Percentiles rank a stretch among this genome's conserved stretches.
Evolutionary conservation across 1,140 invertebrate genomes (phyloP).

Genomic region (Lineus longissimus): DNA sequence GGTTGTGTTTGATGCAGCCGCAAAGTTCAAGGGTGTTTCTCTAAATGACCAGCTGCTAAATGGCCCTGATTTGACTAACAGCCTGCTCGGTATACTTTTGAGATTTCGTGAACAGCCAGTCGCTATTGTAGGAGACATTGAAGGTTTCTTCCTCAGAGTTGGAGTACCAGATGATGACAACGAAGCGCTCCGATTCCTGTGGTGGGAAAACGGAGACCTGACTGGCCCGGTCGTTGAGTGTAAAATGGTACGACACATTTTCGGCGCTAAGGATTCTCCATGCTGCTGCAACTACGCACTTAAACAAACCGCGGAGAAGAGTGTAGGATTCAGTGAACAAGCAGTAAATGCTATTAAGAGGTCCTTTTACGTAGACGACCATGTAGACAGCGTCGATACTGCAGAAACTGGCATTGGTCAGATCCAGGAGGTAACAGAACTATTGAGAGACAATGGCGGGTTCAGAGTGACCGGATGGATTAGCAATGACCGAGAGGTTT

Average conservation of each 20-base stretch:
- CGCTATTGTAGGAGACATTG: constrained; percentile 23
- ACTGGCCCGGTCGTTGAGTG: constrained; percentile 10
- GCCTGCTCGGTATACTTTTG: constrained; percentile 26
- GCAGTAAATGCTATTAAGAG: constrained; percentile 3
- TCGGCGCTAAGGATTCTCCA: constrained; percentile 23
- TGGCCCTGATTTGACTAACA: constrained; percentile 48
- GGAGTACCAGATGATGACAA: constrained; percentile 15
- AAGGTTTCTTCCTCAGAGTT: constrained; percentile 26
- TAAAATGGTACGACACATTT: constrained; percentile 23
- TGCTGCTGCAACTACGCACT: constrained; percentile 19
- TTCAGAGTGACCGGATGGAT: constrained; percentile 13
- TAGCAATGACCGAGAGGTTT: constrained; percentile 8
- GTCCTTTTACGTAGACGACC: constrained; percentile 25
- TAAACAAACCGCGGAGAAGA: constrained; percentile 15
- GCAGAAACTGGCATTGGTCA: constrained; percentile 10
- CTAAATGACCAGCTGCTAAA: constrained; percentile 28
- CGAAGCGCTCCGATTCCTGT: constrained; percentile 16
- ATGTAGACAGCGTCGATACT: constrained; percentile 7
- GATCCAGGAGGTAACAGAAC: neutral
- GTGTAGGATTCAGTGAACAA: neutral
- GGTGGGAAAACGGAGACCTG: constrained; percentile 19
- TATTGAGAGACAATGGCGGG: constrained; percentile 7
- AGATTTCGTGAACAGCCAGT: constrained; percentile 27
- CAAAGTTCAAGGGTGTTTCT: constrained; percentile 23
- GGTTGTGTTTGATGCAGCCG: constrained; percentile 27